Evolutionary conservation across 1,140 invertebrate species (phyloP), one percentile per base, ranked within the genome.

Genomic region (Drosophila sechellia): DNA sequence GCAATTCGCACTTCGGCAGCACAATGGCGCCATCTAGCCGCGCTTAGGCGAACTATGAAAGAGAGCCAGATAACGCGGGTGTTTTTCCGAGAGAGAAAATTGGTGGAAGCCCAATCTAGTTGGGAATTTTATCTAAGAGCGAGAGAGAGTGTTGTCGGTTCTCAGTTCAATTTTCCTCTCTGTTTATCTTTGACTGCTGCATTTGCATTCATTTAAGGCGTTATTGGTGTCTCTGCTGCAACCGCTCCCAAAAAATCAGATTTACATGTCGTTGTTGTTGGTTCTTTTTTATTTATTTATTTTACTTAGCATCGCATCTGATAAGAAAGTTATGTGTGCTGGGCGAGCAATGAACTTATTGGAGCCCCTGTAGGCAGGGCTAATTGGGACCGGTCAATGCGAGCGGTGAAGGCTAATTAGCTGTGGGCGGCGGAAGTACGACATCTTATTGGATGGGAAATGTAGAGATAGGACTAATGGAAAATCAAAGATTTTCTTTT

Each of bases 211-310:
- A 63, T 63, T 55, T 49, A 63, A 17, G 35, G 31, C 48, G 17
- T 50, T 72, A 31, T 71, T 64, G 27, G 49, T 76, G 56, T 56
- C 59, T 45, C 46, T 63, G 20, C 39, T 56, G 59, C 49, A 70
- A 87, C 83, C 84, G 84, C 83, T 87, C 84, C 83, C 83, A 69
- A 87, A 89, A 81, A 86, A 55, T 46, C 50, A 65, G 65, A 83
- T 86, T 87, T 77, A 34, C 71, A 78, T 85, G 57, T 69, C 45
- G 15, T 59, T 65, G 63, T 64, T 17, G 15, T 39, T 49, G 20
- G 5, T 57, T 65, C 39, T 57, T 50, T 68, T 43, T 20, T 46
- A 52, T 72, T 72, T 71, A 52, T 72, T 72, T 70, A 43, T 57
- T 72, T 71, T 40, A 66, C 64, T 49, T 22, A 45, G 64, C 64